These are phyloP conservation scores for Autographa gamma DNA, from an alignment of 2,888 invertebrate genomes.

Conservation along the genomic window DNA sequence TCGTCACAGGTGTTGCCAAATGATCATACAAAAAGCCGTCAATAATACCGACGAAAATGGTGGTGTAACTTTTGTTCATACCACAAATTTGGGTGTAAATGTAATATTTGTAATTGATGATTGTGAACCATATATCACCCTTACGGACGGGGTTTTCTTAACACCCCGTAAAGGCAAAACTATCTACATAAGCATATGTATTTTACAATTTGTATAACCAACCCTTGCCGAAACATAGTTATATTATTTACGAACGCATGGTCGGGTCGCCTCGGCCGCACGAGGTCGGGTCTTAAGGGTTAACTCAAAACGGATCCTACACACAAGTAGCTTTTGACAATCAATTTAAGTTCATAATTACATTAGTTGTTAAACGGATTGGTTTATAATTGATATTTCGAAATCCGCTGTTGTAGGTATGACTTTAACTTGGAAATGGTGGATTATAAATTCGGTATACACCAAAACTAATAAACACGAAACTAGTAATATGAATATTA, in stretches of 20 bases:
- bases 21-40: too few relatives aligned
- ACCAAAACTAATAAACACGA: background rate
- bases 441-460: background rate
- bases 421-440: background rate
- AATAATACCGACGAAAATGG: too few relatives aligned
- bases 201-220: background rate
- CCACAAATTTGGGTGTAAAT: too few relatives aligned
- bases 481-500: too few relatives aligned
- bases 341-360: constrained; percentile 42
- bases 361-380: constrained; percentile 19
- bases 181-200: background rate
- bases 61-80: too few relatives aligned
- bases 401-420: background rate
- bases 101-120: too few relatives aligned
- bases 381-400: constrained; percentile 10
- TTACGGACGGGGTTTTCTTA: too few relatives aligned
- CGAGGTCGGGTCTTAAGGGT: constrained; percentile 45
- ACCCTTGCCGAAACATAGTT: constrained; percentile 19
- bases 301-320: constrained; percentile 39
- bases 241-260: constrained; percentile 45
- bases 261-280: constrained; percentile 32
- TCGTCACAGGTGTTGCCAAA: too few relatives aligned
- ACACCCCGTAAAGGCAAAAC: background rate
- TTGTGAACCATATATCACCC: too few relatives aligned
- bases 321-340: constrained; percentile 23